Evolutionary conservation across 2,888 invertebrate species (phyloP), one percentile per base, ranked within the genome.

Genomic region (Cephus pulcher): DNA sequence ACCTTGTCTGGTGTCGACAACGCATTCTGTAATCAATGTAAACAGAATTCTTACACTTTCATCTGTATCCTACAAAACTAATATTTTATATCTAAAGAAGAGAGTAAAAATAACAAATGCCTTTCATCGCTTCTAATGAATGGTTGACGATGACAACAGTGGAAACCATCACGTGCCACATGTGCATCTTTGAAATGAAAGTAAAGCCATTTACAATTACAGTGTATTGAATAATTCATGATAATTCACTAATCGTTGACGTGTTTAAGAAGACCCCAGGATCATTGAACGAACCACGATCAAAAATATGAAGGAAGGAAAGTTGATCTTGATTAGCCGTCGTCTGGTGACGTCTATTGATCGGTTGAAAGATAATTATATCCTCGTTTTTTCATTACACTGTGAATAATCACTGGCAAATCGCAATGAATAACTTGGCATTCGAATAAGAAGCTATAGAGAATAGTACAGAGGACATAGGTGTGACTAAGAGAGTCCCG

Each of bases 271-370:
- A 23, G 23, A 56, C 23, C 15, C 1, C 2, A 56, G 56, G 56
- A 56, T 23, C 23, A 23, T 56, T 56, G 2, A 56, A 56, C 56
- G 23, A 15, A 40, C 15, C 40, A 56, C 23, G 23, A 56, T 56
- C 56, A 56, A 56, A 56, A 56, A 23, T 56, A 56, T 56, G 56
- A 56, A 23, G 9, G 23, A 56, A 56, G 23, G 23, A 56, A 23
- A 23, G 56, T 23, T 75, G 78, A 78, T 79, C 75, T 78, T 75
- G 73, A 78, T 79, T 79, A 78, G 82, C 76, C 69, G 81, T 82
- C 76, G 77, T 83, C 77, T 73, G 76, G 69, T 75, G 79, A 81
- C 81, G 82, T 81, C 85, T 87, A 87, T 88, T 83, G 86, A 87
- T 87, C 84, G 83, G 80, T 77, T 68, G 79, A 82, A 80, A 82